Conservation (phyloP, 2,113 vertebrate genomes). For the Dissostichus mawsoni region DNA sequence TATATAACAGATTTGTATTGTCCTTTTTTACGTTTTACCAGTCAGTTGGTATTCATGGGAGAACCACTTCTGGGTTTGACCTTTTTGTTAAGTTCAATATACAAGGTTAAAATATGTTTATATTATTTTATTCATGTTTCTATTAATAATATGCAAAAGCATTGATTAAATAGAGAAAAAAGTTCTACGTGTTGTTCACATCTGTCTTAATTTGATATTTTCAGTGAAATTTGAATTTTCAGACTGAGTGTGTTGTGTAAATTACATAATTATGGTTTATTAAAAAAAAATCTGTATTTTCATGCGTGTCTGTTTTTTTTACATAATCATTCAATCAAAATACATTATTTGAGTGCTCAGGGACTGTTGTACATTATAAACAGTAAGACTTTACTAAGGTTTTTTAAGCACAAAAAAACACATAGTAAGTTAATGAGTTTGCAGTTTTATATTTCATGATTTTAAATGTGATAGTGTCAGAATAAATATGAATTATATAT, state of each 20-base stretch:
- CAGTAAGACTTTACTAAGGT: too few species aligned
- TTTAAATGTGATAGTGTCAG: too few species aligned
- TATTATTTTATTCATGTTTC: too few species aligned
- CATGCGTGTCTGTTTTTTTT: neutral
- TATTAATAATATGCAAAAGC: neutral
- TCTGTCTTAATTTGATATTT: conserved; percentile 18
- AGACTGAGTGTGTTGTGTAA: conserved; percentile 8
- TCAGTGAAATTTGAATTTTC: neutral
- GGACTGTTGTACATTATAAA: too few species aligned
- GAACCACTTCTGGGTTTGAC: neutral
- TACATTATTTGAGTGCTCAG: neutral
- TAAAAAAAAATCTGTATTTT: conserved; percentile 5
- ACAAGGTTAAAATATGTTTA: conserved; percentile 18
- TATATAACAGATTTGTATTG: neutral
- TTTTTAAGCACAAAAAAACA: too few species aligned
- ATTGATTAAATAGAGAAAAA: neutral
- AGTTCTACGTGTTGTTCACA: conserved; percentile 7
- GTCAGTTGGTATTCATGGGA: neutral
- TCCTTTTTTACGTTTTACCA: neutral
- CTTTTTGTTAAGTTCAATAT: conserved; percentile 12
- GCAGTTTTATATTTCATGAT: too few species aligned
- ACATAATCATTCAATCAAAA: neutral
- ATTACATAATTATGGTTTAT: conserved; percentile 37
- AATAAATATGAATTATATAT: too few species aligned
- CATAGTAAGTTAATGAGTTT: too few species aligned